Conservation (phyloP, 2,113 vertebrate species). For the Zosterops pallidus region DNA sequence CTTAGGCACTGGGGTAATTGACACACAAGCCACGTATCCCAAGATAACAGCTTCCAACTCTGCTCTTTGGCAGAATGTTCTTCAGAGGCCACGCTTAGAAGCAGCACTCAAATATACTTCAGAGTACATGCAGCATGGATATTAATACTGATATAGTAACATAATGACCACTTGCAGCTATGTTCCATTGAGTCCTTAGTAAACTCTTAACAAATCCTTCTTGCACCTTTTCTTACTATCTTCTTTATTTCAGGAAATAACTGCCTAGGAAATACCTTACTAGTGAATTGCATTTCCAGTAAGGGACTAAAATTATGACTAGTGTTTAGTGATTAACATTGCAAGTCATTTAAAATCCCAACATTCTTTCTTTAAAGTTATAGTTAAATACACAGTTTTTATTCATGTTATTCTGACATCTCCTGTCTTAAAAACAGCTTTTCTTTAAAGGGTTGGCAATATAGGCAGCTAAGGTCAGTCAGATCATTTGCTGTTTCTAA, state of each 20-base stretch:
- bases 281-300: neutral
- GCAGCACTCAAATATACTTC: neutral
- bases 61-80: neutral
- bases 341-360: neutral
- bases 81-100: neutral
- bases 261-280: neutral
- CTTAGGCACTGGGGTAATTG: neutral
- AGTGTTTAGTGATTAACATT: neutral
- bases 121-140: neutral
- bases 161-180: neutral
- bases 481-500: constrained; percentile 38
- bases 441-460: constrained; percentile 28
- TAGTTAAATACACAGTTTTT: neutral
- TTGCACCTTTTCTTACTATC: neutral
- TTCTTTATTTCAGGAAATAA: neutral
- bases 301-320: neutral
- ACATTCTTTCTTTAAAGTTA: neutral
- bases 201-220: neutral
- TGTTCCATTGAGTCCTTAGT: neutral
- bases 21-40: constrained; percentile 9
- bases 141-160: neutral
- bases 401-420: neutral
- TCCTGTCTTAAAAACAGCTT: constrained; percentile 1
- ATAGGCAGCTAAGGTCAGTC: neutral
- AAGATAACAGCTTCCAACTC: neutral